phyloP scores from a whole-genome alignment of 2,888 invertebrate species.

The Oligia latruncula region DNA sequence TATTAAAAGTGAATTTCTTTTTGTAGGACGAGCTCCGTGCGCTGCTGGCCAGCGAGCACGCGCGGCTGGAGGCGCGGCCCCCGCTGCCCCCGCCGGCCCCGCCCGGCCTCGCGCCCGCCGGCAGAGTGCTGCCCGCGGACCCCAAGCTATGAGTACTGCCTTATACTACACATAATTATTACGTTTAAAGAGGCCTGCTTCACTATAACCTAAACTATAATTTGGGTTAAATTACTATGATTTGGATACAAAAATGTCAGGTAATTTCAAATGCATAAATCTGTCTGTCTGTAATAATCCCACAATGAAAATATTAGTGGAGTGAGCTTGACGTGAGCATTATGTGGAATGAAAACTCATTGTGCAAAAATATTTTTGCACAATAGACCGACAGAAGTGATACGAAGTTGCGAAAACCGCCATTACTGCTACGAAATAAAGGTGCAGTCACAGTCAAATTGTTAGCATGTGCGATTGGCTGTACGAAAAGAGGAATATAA shows the following conservation, averaged over 20 bases:
- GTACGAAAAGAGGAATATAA: not conserved
- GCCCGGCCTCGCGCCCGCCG: constrained; percentile 9
- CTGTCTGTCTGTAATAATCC: not conserved
- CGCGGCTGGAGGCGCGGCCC: not conserved
- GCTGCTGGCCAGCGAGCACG: not conserved
- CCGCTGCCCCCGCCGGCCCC: not conserved
- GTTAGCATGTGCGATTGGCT: too few relatives aligned
- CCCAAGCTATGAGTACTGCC: constrained; percentile 73
- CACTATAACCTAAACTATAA: constrained; percentile 1
- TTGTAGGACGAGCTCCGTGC: constrained; percentile 1
- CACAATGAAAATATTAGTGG: not conserved
- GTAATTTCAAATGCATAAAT: not conserved
- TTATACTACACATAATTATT: constrained; percentile 16
- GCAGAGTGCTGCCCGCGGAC: constrained; percentile 55
- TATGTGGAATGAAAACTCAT: not conserved
- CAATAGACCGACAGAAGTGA: not conserved
- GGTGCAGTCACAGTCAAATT: not conserved
- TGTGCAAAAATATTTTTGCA: not conserved
- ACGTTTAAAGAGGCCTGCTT: constrained; percentile 50
- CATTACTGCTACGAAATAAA: not conserved
- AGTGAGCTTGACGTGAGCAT: not conserved
- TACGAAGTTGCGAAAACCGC: too few relatives aligned
- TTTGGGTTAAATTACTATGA: not conserved
- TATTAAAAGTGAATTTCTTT: not conserved
- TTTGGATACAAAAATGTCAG: not conserved